These are phyloP conservation scores for Ardeotis arabs DNA, from an alignment of 2,113 vertebrate species.

Conservation along the genomic window DNA sequence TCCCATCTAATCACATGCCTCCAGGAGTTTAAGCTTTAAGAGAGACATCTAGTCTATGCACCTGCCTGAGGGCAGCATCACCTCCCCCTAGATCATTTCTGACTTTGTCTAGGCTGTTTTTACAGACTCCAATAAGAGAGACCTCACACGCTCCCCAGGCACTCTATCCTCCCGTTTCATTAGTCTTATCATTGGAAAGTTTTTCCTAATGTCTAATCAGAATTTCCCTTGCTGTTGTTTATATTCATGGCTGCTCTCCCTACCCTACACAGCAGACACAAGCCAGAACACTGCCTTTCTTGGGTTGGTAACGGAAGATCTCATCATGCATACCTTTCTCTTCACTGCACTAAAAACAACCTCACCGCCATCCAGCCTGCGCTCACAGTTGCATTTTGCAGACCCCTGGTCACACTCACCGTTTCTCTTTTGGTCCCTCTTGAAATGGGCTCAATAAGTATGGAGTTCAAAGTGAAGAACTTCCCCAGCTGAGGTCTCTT, in stretches of 20 bases:
- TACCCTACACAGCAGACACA: neutral
- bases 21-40: conserved; percentile 57
- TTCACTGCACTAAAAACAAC: neutral
- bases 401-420: neutral
- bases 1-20: conserved; percentile 65
- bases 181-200: conserved; percentile 57
- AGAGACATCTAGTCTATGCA: conserved; percentile 63
- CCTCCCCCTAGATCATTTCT: conserved; percentile 69
- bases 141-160: conserved; percentile 56
- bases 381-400: neutral
- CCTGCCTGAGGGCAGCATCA: conserved; percentile 60
- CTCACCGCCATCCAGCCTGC: neutral
- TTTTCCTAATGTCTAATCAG: conserved; percentile 53
- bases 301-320: neutral
- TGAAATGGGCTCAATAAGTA: neutral
- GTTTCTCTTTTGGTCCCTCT: neutral
- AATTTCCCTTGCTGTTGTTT: conserved; percentile 37
- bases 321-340: neutral
- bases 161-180: conserved; percentile 53
- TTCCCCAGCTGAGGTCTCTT: neutral
- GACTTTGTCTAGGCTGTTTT: conserved; percentile 70
- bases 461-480: neutral
- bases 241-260: neutral
- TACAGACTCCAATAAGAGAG: conserved; percentile 70
- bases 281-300: neutral